phyloP scores from a whole-genome alignment of 37 sponge, comb jelly and placozoan genomes.

The Halichondria panicea region DNA sequence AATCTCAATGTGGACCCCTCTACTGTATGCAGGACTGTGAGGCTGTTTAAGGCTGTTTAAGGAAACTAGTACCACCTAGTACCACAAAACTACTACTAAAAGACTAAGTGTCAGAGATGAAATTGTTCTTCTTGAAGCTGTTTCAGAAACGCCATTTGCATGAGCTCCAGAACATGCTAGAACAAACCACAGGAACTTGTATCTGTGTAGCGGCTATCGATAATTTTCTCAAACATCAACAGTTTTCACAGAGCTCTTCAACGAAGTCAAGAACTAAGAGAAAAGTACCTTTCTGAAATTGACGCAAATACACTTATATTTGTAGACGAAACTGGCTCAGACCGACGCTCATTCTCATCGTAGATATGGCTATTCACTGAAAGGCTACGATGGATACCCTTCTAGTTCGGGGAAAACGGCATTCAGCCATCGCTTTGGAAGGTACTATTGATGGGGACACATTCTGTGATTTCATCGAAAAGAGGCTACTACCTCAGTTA shows the following conservation, averaged over 20 bases:
- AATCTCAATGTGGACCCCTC: constrained; percentile 6
- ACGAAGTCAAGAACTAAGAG: constrained; percentile 8
- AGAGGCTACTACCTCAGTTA: not conserved
- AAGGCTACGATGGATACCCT: constrained; percentile 9
- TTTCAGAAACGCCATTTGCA: constrained; percentile 21
- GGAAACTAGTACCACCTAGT: constrained; percentile 15
- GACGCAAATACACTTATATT: constrained; percentile 22
- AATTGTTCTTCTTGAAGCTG: not conserved
- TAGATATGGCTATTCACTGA: constrained; percentile 13
- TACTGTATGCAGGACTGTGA: constrained; percentile 3
- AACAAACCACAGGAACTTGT: constrained; percentile 1
- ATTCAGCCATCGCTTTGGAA: constrained; percentile 10
- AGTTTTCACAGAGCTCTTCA: constrained; percentile 16
- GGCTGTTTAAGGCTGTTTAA: constrained; percentile 9
- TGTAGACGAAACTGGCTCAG: constrained; percentile 33
- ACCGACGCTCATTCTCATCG: constrained; percentile 5
- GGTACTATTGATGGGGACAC: constrained; percentile 18
- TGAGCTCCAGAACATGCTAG: constrained; percentile 1
- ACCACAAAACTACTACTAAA: constrained; percentile 3
- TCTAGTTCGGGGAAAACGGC: not conserved
- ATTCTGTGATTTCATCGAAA: constrained; percentile 7
- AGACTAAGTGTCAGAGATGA: constrained; percentile 12
- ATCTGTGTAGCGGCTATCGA: constrained; percentile 1
- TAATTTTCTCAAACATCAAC: constrained; percentile 8
- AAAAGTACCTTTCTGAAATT: not conserved